These are phyloP conservation scores for Cecropterus lyciades DNA, from an alignment of 1,140 invertebrate genomes.

Conservation along the genomic window DNA sequence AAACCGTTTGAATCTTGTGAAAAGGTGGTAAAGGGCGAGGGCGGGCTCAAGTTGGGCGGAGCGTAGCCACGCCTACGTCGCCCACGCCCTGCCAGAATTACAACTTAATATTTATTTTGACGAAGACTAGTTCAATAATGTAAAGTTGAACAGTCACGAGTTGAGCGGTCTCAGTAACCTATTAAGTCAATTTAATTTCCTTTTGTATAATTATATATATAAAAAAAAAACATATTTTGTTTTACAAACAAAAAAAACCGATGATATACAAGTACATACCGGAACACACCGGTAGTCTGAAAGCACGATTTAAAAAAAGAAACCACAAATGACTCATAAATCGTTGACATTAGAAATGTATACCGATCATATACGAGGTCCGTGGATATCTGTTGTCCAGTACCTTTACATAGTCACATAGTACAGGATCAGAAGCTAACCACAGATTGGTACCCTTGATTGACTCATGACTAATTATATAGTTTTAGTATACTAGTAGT, in stretches of 20 bases:
- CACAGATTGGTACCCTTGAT: too few relatives aligned
- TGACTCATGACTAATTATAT: too few relatives aligned
- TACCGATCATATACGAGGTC: too few relatives aligned
- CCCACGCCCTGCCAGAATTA: conserved; percentile 72
- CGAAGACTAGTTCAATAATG: conserved; percentile 38
- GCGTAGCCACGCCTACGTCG: conserved; percentile 72
- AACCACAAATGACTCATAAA: too few relatives aligned
- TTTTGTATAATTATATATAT: conserved; percentile 5
- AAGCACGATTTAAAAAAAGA: too few relatives aligned
- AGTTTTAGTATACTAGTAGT: too few relatives aligned
- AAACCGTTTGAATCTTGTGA: conserved; percentile 69
- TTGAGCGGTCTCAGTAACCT: background rate
- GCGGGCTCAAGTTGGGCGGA: conserved; percentile 76
- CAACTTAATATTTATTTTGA: conserved; percentile 59
- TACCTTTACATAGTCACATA: too few relatives aligned
- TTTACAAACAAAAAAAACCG: background rate
- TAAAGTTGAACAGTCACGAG: conserved; percentile 4
- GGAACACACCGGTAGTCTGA: background rate
- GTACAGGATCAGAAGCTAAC: too few relatives aligned
- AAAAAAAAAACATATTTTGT: background rate
- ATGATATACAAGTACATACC: background rate
- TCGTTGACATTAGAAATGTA: too few relatives aligned
- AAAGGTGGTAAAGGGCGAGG: conserved; percentile 79
- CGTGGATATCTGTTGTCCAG: too few relatives aligned
- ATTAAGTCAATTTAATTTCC: conserved; percentile 1